A percentile compares a stretch with the other conserved stretches of the same genome.
These are phyloP conservation scores for Galago senegalensis DNA, from an alignment of 2,797 vertebrate genomes.

Conservation along the genomic window DNA sequence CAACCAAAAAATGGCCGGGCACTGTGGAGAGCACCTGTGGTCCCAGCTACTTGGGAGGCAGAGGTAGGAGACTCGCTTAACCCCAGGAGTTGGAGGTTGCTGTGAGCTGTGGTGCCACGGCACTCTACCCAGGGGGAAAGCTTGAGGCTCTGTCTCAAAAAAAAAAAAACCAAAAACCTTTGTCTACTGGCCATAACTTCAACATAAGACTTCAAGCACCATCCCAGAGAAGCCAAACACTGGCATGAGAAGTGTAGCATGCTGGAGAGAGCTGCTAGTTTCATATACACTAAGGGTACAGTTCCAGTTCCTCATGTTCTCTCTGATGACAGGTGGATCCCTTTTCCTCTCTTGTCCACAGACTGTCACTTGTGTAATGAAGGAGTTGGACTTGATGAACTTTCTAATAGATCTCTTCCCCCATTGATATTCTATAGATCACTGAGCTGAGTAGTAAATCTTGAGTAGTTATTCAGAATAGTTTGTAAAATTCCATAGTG, in stretches of 20 bases:
- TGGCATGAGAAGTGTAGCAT: neutral
- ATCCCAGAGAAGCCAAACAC: neutral
- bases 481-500: neutral
- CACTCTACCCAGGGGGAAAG: too few species aligned
- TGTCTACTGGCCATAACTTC: neutral
- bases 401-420: constrained; percentile 35
- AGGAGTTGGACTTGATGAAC: neutral
- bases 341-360: neutral
- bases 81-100: too few species aligned
- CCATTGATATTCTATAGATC: neutral
- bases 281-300: neutral
- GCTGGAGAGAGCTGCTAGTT: neutral
- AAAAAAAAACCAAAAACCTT: neutral
- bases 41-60: too few species aligned
- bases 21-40: too few species aligned
- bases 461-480: neutral
- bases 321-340: neutral
- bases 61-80: too few species aligned
- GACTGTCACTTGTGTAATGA: neutral
- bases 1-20: too few species aligned
- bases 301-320: neutral
- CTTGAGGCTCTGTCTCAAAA: too few species aligned
- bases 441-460: constrained; percentile 47
- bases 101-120: too few species aligned
- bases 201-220: constrained; percentile 26